A percentile compares a stretch with the other conserved stretches of the same genome.
phyloP scores from a whole-genome alignment of 2,113 vertebrate genomes.

The Thinocorus orbignyianus region DNA sequence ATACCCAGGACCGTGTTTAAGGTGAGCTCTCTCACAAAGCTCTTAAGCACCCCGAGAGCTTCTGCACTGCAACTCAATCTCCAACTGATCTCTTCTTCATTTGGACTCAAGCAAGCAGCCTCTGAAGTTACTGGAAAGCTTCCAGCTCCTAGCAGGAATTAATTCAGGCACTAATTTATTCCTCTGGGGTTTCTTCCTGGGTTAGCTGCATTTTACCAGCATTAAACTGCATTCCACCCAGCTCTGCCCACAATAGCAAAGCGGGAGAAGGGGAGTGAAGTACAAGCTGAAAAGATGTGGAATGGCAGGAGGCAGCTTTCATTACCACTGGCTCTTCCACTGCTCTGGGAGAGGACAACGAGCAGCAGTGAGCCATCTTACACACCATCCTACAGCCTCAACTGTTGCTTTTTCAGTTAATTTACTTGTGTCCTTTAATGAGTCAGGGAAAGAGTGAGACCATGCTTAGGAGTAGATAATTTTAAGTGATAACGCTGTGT shows the following conservation, averaged over 20 bases:
- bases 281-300: background rate
- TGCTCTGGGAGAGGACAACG: background rate
- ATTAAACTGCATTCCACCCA: background rate
- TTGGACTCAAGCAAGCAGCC: background rate
- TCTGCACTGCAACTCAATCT: background rate
- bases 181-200: background rate
- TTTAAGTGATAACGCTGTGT: background rate
- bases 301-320: background rate
- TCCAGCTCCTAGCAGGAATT: background rate
- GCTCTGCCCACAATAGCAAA: accelerated
- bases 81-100: background rate
- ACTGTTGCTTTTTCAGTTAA: background rate
- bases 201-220: background rate
- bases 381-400: background rate
- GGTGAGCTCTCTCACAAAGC: background rate
- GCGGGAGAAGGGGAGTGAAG: background rate
- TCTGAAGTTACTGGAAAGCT: background rate
- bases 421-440: background rate
- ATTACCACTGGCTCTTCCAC: too few species aligned
- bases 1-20: accelerated
- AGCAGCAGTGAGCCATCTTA: background rate
- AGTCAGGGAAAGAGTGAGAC: background rate
- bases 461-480: background rate
- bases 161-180: conserved; percentile 16
- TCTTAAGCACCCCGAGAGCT: background rate